Conservation (phyloP, 1,140 invertebrate species). For the Temnothorax nylanderi region DNA sequence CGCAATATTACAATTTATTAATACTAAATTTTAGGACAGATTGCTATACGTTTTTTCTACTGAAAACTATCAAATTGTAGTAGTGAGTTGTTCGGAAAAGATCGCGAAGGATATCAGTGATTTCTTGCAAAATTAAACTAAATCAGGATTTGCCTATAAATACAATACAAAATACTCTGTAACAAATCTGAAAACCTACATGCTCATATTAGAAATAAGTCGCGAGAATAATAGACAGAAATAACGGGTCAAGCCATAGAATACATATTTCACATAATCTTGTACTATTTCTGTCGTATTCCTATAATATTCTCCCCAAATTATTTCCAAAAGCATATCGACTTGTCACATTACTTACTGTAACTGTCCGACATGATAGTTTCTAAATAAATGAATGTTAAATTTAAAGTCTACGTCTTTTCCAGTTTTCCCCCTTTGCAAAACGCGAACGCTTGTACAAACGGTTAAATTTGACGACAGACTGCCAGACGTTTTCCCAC, state of each 20-base stretch:
- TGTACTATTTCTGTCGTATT: not conserved
- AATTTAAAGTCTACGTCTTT: conserved; percentile 45
- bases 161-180: not conserved
- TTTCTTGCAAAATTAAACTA: not conserved
- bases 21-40: conserved; percentile 22
- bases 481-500: conserved; percentile 31
- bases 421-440: conserved; percentile 12
- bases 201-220: not conserved
- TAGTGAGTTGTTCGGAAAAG: not conserved
- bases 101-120: not conserved
- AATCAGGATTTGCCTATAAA: not conserved
- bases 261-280: not conserved
- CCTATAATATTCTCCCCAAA: not conserved
- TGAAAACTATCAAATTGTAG: conserved; percentile 14
- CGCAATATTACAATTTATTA: not conserved
- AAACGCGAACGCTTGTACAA: conserved; percentile 8
- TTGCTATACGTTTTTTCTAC: not conserved
- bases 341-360: not conserved
- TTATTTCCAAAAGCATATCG: not conserved
- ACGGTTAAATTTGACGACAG: conserved; percentile 51
- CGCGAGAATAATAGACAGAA: not conserved
- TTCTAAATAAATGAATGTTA: conserved; percentile 31
- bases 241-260: not conserved
- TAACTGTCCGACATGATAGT: not conserved
- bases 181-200: not conserved